Conservation (phyloP, 2,113 vertebrate species). For the Synchiropus splendidus region DNA sequence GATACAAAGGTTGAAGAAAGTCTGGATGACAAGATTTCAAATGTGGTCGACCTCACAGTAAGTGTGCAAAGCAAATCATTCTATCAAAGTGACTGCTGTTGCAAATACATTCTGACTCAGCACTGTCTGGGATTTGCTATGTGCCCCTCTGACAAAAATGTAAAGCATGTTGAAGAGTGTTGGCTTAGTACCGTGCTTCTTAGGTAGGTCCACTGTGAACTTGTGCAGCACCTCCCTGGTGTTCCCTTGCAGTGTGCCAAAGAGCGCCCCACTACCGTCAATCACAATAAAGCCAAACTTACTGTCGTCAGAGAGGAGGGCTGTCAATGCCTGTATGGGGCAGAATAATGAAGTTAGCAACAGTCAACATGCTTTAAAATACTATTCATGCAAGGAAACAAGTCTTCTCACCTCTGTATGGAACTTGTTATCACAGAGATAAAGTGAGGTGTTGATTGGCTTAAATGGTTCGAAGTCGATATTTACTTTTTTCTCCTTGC, state of each 20-base stretch:
- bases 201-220: conserved; percentile 99
- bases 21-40: too few species aligned
- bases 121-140: too few species aligned
- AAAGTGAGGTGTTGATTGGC: conserved; percentile 98
- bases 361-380: neutral
- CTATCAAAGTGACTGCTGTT: too few species aligned
- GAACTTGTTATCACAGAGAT: conserved; percentile 99
- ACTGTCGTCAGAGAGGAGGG: conserved; percentile 95
- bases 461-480: conserved; percentile 99
- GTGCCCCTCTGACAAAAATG: too few species aligned
- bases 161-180: neutral
- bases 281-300: conserved; percentile 99
- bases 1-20: too few species aligned
- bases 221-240: conserved; percentile 98
- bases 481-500: conserved; percentile 99
- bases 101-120: too few species aligned
- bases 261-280: conserved; percentile 96
- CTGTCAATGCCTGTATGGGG: conserved; percentile 82
- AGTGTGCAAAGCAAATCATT: too few species aligned
- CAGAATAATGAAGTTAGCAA: neutral
- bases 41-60: too few species aligned
- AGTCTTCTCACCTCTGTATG: conserved; percentile 83
- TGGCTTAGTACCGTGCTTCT: conserved; percentile 84
- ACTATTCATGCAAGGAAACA: neutral
- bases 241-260: conserved; percentile 98